phyloP scores from a whole-genome alignment of 2,113 vertebrate species.

The Tenrec ecaudatus region DNA sequence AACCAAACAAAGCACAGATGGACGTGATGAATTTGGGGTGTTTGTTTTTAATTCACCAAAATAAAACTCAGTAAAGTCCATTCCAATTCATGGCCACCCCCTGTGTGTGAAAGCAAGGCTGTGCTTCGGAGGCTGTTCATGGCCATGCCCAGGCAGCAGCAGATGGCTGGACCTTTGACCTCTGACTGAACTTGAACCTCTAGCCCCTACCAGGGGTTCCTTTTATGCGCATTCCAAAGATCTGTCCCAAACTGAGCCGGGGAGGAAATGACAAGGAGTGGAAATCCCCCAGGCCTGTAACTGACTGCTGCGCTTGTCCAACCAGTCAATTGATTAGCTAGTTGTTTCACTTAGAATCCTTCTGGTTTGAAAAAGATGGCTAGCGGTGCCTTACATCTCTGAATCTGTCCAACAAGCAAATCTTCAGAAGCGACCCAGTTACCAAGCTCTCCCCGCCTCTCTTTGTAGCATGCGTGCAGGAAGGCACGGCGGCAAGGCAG shows the following conservation, averaged over 20 bases:
- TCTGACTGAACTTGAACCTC: neutral
- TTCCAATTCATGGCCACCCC: neutral
- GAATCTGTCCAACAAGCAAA: constrained; percentile 13
- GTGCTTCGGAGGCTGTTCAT: neutral
- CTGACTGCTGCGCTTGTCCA: constrained; percentile 31
- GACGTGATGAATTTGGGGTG: neutral
- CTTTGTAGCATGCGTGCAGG: constrained; percentile 2
- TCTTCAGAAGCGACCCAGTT: neutral
- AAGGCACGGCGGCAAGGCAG: neutral
- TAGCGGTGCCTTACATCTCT: neutral
- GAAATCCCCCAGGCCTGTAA: constrained; percentile 21
- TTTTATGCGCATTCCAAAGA: neutral
- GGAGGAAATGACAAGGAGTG: neutral
- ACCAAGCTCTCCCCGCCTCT: neutral
- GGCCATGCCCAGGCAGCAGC: neutral
- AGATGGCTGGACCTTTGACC: neutral
- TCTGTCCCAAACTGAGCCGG: neutral
- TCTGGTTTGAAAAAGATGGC: constrained; percentile 48
- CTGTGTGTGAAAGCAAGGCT: neutral
- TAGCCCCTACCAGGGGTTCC: neutral
- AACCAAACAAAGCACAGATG: neutral
- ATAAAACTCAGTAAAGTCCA: neutral
- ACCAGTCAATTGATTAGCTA: constrained; percentile 48
- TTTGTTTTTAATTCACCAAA: too few species aligned
- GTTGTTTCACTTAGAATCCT: constrained; percentile 34